Evolutionary conservation across 37 sponge, comb jelly and placozoan genomes (phyloP).

Genomic region (Lycopodina hypogea): DNA sequence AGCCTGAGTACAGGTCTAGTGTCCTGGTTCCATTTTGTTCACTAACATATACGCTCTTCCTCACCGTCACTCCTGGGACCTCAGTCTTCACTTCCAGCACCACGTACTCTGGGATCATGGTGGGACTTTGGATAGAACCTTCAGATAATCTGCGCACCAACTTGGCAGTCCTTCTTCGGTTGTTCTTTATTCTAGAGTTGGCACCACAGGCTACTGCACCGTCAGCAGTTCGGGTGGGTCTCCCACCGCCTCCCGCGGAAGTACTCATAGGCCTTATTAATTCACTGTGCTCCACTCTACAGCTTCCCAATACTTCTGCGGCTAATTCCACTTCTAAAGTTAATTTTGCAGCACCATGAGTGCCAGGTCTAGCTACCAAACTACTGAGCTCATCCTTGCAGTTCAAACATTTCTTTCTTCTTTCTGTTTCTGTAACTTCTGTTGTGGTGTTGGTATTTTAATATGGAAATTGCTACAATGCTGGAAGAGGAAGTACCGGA

Average conservation of each 20-base stretch:
- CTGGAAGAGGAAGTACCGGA: too few species aligned
- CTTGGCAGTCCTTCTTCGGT: background rate
- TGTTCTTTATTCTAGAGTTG: background rate
- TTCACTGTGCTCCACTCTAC: too few species aligned
- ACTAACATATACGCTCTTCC: slow-evolving; percentile 63
- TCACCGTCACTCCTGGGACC: slow-evolving; percentile 6
- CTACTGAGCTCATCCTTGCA: too few species aligned
- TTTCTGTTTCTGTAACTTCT: too few species aligned
- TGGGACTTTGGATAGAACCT: slow-evolving; percentile 22
- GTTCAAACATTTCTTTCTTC: too few species aligned
- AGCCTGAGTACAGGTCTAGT: slow-evolving; percentile 74
- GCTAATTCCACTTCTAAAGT: too few species aligned
- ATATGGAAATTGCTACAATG: too few species aligned
- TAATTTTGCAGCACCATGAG: too few species aligned
- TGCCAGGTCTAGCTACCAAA: too few species aligned
- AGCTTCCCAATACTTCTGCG: too few species aligned
- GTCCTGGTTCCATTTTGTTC: slow-evolving; percentile 60
- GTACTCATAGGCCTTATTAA: too few species aligned
- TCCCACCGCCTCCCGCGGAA: background rate
- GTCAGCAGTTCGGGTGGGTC: background rate
- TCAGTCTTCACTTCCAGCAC: slow-evolving; percentile 17
- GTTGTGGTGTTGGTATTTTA: too few species aligned
- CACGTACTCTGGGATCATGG: slow-evolving; percentile 44
- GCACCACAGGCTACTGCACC: background rate
- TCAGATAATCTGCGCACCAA: slow-evolving; percentile 10